Evolutionary conservation across 92 coral and sea anemone genomes (phyloP), one percentile per base, ranked within the genome.

Genomic region (Zoanthus sociatus): DNA sequence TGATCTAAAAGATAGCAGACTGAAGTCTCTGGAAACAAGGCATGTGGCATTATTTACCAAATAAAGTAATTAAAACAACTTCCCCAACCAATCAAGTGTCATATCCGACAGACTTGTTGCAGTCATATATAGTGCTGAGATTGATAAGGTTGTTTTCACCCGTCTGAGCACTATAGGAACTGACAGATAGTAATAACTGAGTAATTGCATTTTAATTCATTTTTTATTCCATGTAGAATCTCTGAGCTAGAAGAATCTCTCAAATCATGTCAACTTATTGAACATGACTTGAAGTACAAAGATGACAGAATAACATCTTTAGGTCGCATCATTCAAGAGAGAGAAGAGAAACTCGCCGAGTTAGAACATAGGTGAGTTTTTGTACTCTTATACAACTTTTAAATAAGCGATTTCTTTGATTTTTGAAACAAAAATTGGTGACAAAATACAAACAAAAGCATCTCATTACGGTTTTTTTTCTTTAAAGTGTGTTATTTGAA

Each of bases 21-120:
- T 96, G 50, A 88, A 91, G 87, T 87, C 93, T 37, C 90, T 94
- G 67, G 98, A 96, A 90, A 87, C 90, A 82, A 94, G 92, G 98
- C 92, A 78, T 78, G 90, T 68, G 78, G 58, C 13, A 18, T 30
- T 67, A 58, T 1, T 58, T 58, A 58, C 5, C 6, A 53, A 53
- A 53, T 53, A 53, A 53, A 53, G 58, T 53, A 53, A 53, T 53
- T 53, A 53, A 53, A 53, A 53, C 58, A 53, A 2, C 58, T 53
- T 53, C 8, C 58, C 58, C 58, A 53, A 53, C 6, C 58, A 53
- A 2, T 53, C 26, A 26, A 26, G 26, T 53, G 58, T 53, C 58
- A 53, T 6, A 53, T 53, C 58, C 58, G 58, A 53, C 58, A 53
- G 58, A 53, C 58, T 53, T 53, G 58, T 53, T 53, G 58, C 58